phyloP scores from a whole-genome alignment of 1,140 invertebrate species.

The Leptinotarsa defecta region DNA sequence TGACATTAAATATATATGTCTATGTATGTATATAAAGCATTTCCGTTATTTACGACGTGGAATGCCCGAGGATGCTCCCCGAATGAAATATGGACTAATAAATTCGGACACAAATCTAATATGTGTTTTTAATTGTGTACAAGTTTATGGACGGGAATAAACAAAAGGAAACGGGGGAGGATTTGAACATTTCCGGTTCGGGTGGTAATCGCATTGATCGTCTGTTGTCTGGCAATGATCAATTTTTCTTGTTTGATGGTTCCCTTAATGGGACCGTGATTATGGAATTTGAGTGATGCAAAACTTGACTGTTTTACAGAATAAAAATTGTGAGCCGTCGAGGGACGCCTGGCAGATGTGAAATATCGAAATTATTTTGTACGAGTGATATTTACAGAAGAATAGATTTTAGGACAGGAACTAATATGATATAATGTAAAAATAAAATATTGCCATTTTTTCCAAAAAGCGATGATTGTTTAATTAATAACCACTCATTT shows the following conservation, averaged over 20 bases:
- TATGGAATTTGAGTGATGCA: not conserved
- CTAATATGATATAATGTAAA: too few species aligned
- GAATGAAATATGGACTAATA: slow-evolving; percentile 42
- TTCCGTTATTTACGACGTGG: slow-evolving; percentile 44
- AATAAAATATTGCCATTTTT: too few species aligned
- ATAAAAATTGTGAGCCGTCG: too few species aligned
- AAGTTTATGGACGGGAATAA: slow-evolving; percentile 32
- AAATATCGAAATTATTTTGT: too few species aligned
- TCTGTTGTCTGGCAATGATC: not conserved
- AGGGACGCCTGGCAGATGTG: too few species aligned
- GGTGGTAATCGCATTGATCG: not conserved
- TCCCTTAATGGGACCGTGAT: not conserved
- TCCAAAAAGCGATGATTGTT: too few species aligned
- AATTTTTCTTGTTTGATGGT: not conserved
- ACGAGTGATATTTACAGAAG: too few species aligned
- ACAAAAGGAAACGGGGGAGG: slow-evolving; percentile 27
- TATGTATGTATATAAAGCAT: slow-evolving; percentile 11
- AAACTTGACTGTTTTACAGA: too few species aligned
- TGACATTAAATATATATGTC: slow-evolving; percentile 45
- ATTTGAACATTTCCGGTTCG: slow-evolving; percentile 18
- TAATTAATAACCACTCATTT: too few species aligned
- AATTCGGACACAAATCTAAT: slow-evolving; percentile 40
- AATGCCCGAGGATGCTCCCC: slow-evolving; percentile 27
- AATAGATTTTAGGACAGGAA: too few species aligned
- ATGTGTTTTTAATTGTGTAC: slow-evolving; percentile 46